Evolutionary conservation across 2,888 invertebrate genomes (phyloP), one percentile per base, ranked within the genome.

Genomic region (Bhutanitis thaidina): DNA sequence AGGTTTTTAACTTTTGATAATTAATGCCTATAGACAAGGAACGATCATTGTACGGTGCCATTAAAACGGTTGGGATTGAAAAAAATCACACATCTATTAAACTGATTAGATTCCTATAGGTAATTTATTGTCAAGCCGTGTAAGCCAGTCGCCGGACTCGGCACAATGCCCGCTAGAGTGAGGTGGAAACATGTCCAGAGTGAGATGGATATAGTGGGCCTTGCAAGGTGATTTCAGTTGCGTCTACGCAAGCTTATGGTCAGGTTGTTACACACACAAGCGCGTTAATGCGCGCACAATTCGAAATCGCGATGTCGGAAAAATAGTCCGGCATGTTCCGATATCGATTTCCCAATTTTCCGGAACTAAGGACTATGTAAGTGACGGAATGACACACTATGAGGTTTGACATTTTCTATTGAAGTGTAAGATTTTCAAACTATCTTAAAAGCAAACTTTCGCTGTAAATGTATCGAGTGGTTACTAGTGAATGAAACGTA

Each of bases 151-250:
- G 75, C 73, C 74, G 73, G 75, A 74, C 66, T 59, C 67, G 61
- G 88, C 86, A 87, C 89, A 89, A 88, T 89, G 88, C 79, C 87
- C 89, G 88, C 80, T 82, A 79, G 85, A 89, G 63, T 5, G 73
- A 65, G 77, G 77, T 60, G 43, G 63, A 40, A 35, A 74, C 62
- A 69, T 57, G 76, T 71, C 80, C 69, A 73, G 76, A 86, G 63
- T 53, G 83, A 80, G 85, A 86, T 63, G 60, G 73, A 52, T 61
- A 76, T 71, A 87, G 80, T 86, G 86, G 88, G 87, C 89, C 89
- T 89, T 89, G 89, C 89, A 89, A 89, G 89, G 89, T 88, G 87
- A 88, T 85, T 86, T 88, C 77, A 89, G 89, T 89, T 85, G 89
- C 85, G 83, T 80, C 75, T 74, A 81, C 88, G 89, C 88, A 84